Evolutionary conservation across 2,888 invertebrate species (phyloP), one percentile per base, ranked within the genome.

Genomic region (Baronia brevicornis): DNA sequence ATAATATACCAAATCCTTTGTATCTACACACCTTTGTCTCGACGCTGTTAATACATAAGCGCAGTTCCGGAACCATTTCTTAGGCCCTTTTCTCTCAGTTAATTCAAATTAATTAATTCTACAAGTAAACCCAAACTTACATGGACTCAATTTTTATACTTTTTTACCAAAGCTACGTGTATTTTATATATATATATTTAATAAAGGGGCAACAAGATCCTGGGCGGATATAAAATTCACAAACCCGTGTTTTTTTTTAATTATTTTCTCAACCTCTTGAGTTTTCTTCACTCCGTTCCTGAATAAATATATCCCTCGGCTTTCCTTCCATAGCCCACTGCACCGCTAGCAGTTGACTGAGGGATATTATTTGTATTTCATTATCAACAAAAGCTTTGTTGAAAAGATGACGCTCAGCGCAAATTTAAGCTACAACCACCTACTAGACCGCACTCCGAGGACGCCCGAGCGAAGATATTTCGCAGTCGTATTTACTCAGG

Each of bases 401-500:
- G 69, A 71, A 75, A 78, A 75, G 77, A 74, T 78, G 77, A 72
- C 63, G 71, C 69, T 64, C 66, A 64, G 72, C 69, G 63, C 57
- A 70, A 74, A 72, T 70, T 73, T 62, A 61, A 69, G 67, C 64
- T 62, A 69, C 61, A 69, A 58, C 64, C 64, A 59, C 66, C 65
- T 64, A 69, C 66, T 63, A 70, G 71, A 72, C 73, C 73, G 65
- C 70, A 68, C 66, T 69, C 66, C 65, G 67, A 59, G 63, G 63
- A 51, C 62, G 66, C 70, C 66, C 71, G 59, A 65, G 67, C 68
- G 61, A 71, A 73, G 79, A 80, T 78, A 84, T 82, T 78, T 77
- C 74, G 65, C 67, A 69, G 71, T 74, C 66, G 72, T 80, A 82
- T 84, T 84, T 82, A 80, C 71, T 80, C 80, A 82, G 80, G 79